phyloP scores from a whole-genome alignment of 2,888 invertebrate genomes.

The Drosophila demipolita region DNA sequence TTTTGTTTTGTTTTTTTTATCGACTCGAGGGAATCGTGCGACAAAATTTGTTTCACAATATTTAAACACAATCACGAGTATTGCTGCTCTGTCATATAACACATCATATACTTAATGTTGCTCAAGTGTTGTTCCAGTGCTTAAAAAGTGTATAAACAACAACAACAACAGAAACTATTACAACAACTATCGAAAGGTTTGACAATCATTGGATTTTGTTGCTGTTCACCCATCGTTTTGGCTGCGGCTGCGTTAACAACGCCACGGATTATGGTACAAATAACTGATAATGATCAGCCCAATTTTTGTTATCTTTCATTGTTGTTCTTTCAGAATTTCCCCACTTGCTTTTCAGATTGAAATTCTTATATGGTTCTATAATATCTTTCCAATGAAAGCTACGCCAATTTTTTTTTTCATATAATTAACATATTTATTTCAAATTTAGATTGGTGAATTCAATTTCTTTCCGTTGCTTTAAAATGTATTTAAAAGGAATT shows the following conservation, averaged over 20 bases:
- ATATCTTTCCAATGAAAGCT: neutral
- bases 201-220: constrained; percentile 7
- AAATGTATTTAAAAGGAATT: neutral
- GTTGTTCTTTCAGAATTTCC: neutral
- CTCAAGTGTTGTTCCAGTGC: constrained; percentile 20
- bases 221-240: constrained; percentile 25
- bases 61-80: constrained; percentile 8
- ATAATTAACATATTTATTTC: neutral
- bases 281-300: neutral
- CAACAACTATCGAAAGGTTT: constrained; percentile 15
- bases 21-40: constrained; percentile 9
- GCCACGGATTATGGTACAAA: constrained; percentile 24
- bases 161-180: neutral
- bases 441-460: neutral
- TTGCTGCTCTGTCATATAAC: constrained; percentile 7
- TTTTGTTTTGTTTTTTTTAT: constrained; percentile 32
- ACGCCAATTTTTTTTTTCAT: neutral
- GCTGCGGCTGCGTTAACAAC: constrained; percentile 26
- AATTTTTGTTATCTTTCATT: neutral
- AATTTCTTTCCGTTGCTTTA: neutral
- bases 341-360: neutral
- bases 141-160: constrained; percentile 14
- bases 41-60: constrained; percentile 10
- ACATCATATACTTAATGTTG: constrained; percentile 13
- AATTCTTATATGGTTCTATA: neutral